Evolutionary conservation across 1,140 invertebrate species (phyloP).

Genomic region (Contarinia nasturtii): DNA sequence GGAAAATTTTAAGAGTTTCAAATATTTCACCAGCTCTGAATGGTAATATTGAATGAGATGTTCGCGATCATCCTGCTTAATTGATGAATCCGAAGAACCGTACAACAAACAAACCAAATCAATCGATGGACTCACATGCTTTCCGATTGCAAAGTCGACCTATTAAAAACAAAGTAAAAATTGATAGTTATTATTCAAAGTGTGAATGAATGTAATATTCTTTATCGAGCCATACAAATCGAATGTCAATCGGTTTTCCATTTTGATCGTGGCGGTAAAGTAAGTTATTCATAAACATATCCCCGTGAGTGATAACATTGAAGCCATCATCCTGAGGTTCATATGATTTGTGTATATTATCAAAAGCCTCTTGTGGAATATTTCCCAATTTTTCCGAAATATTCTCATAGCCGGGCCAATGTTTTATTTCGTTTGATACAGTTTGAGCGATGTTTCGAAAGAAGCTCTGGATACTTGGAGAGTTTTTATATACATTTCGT

Average conservation of each 20-base stretch:
- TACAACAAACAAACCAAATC: background rate
- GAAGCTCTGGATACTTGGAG: slow-evolving; percentile 4
- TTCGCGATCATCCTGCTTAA: background rate
- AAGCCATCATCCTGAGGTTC: slow-evolving; percentile 22
- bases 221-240: slow-evolving; percentile 33
- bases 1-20: background rate
- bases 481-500: slow-evolving; percentile 4
- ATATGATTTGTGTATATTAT: slow-evolving; percentile 11
- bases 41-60: background rate
- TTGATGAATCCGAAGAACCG: background rate
- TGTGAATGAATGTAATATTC: background rate
- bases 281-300: slow-evolving; percentile 40
- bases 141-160: background rate
- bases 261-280: slow-evolving; percentile 30
- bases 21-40: background rate
- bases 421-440: slow-evolving; percentile 6
- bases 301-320: slow-evolving; percentile 37
- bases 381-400: slow-evolving; percentile 22
- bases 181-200: background rate
- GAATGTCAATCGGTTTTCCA: slow-evolving; percentile 24
- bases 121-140: background rate
- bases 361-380: slow-evolving; percentile 14
- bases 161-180: background rate
- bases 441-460: slow-evolving; percentile 4
- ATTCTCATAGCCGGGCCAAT: slow-evolving; percentile 9